Evolutionary conservation across 2,797 vertebrate species (phyloP), one percentile per base, ranked within the genome.

Genomic region (Danio albolineatus): DNA sequence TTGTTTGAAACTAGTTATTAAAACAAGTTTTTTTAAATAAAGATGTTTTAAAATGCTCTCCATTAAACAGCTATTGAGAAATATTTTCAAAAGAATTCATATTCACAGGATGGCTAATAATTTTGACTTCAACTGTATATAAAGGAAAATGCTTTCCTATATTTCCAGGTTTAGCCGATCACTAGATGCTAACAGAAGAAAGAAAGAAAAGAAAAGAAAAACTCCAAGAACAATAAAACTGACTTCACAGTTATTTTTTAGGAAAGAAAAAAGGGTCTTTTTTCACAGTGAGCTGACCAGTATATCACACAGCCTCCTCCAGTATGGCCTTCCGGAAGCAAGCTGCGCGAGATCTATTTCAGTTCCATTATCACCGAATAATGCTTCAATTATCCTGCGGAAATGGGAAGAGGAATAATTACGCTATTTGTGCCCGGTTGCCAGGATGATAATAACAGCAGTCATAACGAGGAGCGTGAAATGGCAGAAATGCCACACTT

Each of bases 351-450:
- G 48, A 62, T 56, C 77, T 64, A 64, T 72, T 79, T 64, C 67
- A 56, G 49, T 79, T 72, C 48, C 49, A 71, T 64, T 72, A 54
- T 64, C 77, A 41, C 77, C 0, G 17, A 67, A 66, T 53, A 76
- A 73, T 54, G 62, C 62, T 75, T 56, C 65, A 78, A 80, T 81
- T 80, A 82, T 72, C 70, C 57, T 28, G 65, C 10, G 53, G 71
- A 53, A 67, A 73, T 70, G 69, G 62, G 21, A 71, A 81, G 73
- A 72, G 36, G 60, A 82, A 66, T 78, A 71, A 84, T 84, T 80
- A 73, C 49, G 10, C 66, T 73, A 66, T 71, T 76, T 54, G 69
- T 56, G 77, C 53, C 39, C 57, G 51, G 51, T 56, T 77, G 48
- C 36, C 62, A 72, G 66, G 17, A 74, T 76, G 76, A 79, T 82